Percentiles rank a stretch among this genome's conserved stretches.
These are phyloP conservation scores for Lanistes nyassanus DNA, from an alignment of 1,140 invertebrate genomes.

Conservation along the genomic window DNA sequence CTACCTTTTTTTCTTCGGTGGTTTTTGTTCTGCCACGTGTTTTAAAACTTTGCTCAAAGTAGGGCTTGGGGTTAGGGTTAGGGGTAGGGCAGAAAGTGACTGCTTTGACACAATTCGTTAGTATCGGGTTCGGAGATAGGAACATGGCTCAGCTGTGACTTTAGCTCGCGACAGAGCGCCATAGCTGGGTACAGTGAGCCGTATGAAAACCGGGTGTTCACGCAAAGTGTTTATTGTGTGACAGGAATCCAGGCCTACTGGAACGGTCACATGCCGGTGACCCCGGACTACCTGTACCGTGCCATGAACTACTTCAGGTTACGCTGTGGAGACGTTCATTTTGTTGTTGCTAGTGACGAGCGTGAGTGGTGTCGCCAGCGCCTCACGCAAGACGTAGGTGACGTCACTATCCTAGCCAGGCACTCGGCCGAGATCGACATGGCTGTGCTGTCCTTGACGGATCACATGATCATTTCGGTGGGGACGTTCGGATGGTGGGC, in stretches of 20 bases:
- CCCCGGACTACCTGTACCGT: slow-evolving; percentile 5
- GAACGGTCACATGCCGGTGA: slow-evolving; percentile 13
- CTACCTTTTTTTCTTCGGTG: neutral
- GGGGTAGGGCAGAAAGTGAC: too few relatives aligned
- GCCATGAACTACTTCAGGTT: slow-evolving; percentile 6
- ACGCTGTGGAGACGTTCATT: neutral
- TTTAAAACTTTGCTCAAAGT: neutral
- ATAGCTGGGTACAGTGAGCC: neutral
- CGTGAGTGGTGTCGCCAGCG: slow-evolving; percentile 1
- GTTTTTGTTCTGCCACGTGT: neutral
- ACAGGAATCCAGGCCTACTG: slow-evolving; percentile 2
- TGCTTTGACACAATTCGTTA: neutral
- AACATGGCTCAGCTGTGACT: too few relatives aligned
- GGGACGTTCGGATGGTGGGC: slow-evolving; percentile 60
- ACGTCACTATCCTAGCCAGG: slow-evolving; percentile 13
- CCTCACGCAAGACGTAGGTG: neutral
- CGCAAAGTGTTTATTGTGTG: neutral
- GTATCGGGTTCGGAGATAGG: too few relatives aligned
- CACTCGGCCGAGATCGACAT: slow-evolving; percentile 45
- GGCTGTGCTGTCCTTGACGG: slow-evolving; percentile 41
- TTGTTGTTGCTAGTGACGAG: slow-evolving; percentile 13
- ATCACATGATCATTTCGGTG: slow-evolving; percentile 54
- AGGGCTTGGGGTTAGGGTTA: neutral
- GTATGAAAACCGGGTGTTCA: neutral
- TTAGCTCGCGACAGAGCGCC: neutral